Evolutionary conservation across 1,140 invertebrate genomes (phyloP), one percentile per base, ranked within the genome.

Genomic region (Musca vetustissima): DNA sequence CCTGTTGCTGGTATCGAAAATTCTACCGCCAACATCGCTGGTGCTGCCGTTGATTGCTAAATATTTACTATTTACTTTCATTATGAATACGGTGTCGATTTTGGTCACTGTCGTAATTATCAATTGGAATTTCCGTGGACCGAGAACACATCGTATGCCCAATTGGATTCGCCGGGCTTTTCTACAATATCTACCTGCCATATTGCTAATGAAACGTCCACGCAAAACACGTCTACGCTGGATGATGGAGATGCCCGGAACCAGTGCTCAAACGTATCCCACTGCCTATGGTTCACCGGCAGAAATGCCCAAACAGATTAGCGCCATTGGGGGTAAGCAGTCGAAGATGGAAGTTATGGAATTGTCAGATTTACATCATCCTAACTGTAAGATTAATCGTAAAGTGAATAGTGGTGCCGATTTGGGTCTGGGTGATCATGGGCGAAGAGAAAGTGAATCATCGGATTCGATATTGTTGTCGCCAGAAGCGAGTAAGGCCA

Each of bases 21-120:
- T 99, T 83, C 87, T 99, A 70, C 98, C 98, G 64, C 98, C 97
- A 11, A 99, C 96, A 0, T 98, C 96, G 21, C 88, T 98, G 15
- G 96, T 98, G 75, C 86, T 98, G 73, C 96, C 96, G 69, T 86
- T 99, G 70, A 98, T 99, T 73, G 96, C 97, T 80, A 99, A 98
- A 86, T 99, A 99, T 86, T 88, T 99, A 57, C 87, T 99, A 3
- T 98, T 99, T 84, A 99, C 98, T 28, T 99, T 99, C 85, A 97
- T 99, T 69, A 98, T 99, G 95, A 99, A 99, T 84, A 98, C 98
- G 24, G 93, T 99, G 73, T 98, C 96, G 87, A 99, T 99, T 85
- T 86, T 99, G 68, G 94, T 98, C 7, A 99, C 98, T 0, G 97
- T 99, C 22, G 92, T 99, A 77, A 98, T 99, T 75, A 99, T 99